A percentile compares a stretch with the other conserved stretches of the same genome.
Evolutionary conservation across 2,888 invertebrate species (phyloP).

Genomic region (Euproctis similis): DNA sequence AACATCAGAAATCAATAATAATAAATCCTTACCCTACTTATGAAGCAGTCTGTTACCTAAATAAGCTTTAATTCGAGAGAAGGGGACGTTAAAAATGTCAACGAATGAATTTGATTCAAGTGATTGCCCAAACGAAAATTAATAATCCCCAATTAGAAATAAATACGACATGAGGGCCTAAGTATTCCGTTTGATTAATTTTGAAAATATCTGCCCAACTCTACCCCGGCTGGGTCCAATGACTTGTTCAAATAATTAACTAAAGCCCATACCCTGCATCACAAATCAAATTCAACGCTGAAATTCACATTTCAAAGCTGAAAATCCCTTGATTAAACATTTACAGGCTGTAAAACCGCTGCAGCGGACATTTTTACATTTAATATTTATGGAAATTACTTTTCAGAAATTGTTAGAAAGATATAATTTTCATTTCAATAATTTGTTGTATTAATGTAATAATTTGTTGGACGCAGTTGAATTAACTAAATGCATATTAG

Average conservation of each 20-base stretch:
- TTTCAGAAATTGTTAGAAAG: slow-evolving; percentile 1
- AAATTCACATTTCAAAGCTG: slow-evolving; percentile 1
- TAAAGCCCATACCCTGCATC: slow-evolving; percentile 3
- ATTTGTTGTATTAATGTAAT: too few species aligned
- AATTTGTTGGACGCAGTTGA: background rate
- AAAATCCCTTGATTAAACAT: slow-evolving; percentile 7
- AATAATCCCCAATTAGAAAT: slow-evolving; percentile 2
- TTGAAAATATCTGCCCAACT: slow-evolving; percentile 1
- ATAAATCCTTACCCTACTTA: too few species aligned
- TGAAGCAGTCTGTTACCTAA: too few species aligned
- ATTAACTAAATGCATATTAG: too few species aligned
- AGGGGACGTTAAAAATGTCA: too few species aligned
- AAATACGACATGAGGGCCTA: slow-evolving; percentile 2
- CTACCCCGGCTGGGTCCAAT: slow-evolving; percentile 2
- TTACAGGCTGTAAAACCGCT: slow-evolving; percentile 6
- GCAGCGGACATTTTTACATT: slow-evolving; percentile 7
- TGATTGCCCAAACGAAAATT: slow-evolving; percentile 2
- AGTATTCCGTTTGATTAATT: slow-evolving; percentile 5
- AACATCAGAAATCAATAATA: too few species aligned
- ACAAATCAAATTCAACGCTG: slow-evolving; percentile 5
- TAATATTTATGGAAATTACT: slow-evolving; percentile 9
- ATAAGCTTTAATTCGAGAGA: too few species aligned
- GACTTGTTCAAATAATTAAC: slow-evolving; percentile 7
- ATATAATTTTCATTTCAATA: background rate
- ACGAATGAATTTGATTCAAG: background rate